Evolutionary conservation across 2,113 vertebrate species (phyloP).

Genomic region (Pygoscelis antarcticus): DNA sequence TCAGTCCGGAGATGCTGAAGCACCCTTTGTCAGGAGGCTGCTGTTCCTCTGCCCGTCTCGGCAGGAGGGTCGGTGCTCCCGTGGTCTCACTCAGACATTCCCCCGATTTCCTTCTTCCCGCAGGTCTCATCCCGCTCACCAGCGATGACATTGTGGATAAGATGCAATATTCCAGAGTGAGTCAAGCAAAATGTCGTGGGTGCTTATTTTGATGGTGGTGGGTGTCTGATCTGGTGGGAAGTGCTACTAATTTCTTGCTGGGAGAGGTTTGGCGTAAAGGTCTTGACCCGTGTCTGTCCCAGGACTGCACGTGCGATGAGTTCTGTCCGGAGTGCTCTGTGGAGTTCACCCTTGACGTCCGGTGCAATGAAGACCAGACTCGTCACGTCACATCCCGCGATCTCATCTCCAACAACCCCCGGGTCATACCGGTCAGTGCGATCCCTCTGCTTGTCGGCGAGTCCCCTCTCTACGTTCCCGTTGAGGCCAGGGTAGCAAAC

Average conservation of each 20-base stretch:
- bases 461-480: fast-evolving
- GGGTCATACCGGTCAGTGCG: conserved; percentile 90
- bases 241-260: neutral
- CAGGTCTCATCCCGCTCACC: conserved; percentile 94
- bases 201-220: neutral
- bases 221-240: neutral
- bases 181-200: neutral
- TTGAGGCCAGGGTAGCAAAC: fast-evolving
- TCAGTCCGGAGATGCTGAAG: neutral
- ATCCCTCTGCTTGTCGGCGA: neutral
- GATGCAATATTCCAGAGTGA: conserved; percentile 93
- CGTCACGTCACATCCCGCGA: conserved; percentile 94
- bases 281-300: neutral
- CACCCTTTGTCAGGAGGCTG: neutral
- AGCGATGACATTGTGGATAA: conserved; percentile 98
- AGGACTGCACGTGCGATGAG: conserved; percentile 97
- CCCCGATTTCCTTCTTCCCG: neutral
- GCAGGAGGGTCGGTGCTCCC: neutral
- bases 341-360: conserved; percentile 92
- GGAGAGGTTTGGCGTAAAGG: neutral
- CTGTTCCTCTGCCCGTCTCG: fast-evolving
- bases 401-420: conserved; percentile 93
- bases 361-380: conserved; percentile 95
- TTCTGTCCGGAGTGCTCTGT: conserved; percentile 97
- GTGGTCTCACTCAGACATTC: neutral